phyloP scores from a whole-genome alignment of 2,888 invertebrate genomes.

The Zhuqinia jingwanae region DNA sequence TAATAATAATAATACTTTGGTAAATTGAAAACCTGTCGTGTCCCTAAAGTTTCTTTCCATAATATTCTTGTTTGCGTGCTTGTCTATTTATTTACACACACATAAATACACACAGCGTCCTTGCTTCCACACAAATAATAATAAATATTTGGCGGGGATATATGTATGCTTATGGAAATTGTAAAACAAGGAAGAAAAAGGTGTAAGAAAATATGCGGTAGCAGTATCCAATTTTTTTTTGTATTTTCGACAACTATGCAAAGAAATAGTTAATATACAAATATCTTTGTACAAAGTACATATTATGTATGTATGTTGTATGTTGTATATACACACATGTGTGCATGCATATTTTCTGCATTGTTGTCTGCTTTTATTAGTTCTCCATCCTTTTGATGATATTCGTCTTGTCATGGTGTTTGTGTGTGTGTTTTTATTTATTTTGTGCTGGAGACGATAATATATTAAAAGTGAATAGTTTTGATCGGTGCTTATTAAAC shows the following conservation, averaged over 20 bases:
- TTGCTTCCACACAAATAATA: too few relatives aligned
- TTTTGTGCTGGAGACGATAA: constrained; percentile 5
- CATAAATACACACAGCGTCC: too few relatives aligned
- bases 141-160: too few relatives aligned
- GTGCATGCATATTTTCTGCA: not conserved
- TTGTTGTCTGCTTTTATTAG: constrained; percentile 6
- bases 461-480: constrained; percentile 25
- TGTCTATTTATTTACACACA: not conserved
- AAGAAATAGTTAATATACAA: not conserved
- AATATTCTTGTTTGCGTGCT: constrained; percentile 17
- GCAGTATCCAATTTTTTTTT: too few relatives aligned
- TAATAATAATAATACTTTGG: not conserved
- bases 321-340: not conserved
- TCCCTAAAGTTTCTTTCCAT: constrained; percentile 2
- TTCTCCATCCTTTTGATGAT: not conserved
- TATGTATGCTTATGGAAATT: not conserved
- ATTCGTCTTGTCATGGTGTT: not conserved
- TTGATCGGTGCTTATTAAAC: constrained; percentile 66
- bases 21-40: constrained; percentile 55
- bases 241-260: constrained; percentile 10
- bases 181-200: not conserved
- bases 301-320: not conserved
- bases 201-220: not conserved
- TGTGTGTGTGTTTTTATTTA: constrained; percentile 45
- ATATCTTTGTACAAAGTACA: not conserved